Conservation (phyloP, 2,888 invertebrate genomes). For the Unio delphinus region DNA sequence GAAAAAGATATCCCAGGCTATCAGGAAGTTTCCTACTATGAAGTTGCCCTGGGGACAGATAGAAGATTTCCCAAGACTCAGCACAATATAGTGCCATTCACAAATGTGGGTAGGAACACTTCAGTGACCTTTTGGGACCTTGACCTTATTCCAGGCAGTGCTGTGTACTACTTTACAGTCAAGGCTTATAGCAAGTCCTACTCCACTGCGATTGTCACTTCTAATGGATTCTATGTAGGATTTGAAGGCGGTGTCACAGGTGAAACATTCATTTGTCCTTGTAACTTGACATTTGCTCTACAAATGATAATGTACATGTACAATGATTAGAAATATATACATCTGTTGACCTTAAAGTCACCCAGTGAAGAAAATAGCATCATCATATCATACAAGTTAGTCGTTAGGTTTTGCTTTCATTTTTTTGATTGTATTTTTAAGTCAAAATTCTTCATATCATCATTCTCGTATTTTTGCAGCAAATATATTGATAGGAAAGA, state of each 20-base stretch:
- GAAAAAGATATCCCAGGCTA: constrained; percentile 11
- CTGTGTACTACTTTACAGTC: constrained; percentile 52
- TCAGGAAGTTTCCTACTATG: constrained; percentile 43
- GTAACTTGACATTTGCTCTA: no score
- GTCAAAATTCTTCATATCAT: no score
- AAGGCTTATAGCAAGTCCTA: constrained; percentile 39
- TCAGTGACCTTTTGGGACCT: constrained; percentile 44
- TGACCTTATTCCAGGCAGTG: constrained; percentile 28
- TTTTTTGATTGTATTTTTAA: no score
- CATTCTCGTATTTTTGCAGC: no score
- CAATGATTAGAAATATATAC: no score
- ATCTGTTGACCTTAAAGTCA: no score
- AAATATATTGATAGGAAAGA: no score
- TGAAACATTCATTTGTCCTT: constrained; percentile 6
- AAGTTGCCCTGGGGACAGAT: constrained; percentile 53
- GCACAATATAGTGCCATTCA: constrained; percentile 48
- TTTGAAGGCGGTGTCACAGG: constrained; percentile 37
- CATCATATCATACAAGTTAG: no score
- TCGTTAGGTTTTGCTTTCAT: no score
- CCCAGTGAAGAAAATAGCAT: no score
- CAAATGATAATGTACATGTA: no score
- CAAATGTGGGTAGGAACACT: constrained; percentile 43
- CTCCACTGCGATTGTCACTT: constrained; percentile 41
- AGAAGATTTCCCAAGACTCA: constrained; percentile 44
- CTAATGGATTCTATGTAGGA: constrained; percentile 52